These are phyloP conservation scores for Drosophila leontia DNA, from an alignment of 1,140 invertebrate genomes.

Conservation along the genomic window DNA sequence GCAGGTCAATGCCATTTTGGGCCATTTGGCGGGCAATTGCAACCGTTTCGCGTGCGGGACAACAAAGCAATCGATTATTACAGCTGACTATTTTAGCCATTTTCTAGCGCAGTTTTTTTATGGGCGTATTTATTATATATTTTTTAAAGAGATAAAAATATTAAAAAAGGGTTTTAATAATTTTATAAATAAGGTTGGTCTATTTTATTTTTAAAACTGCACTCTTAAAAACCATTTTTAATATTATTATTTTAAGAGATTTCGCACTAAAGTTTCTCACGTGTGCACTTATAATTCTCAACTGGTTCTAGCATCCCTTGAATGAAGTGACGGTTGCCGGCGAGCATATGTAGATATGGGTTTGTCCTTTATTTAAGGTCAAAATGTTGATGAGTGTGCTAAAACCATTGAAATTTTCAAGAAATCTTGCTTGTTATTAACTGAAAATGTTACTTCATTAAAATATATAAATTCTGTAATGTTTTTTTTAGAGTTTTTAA, in stretches of 20 bases:
- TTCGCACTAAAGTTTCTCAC: too few relatives aligned
- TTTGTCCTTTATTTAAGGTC: too few relatives aligned
- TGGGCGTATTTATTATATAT: background rate
- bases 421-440: background rate
- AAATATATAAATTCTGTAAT: background rate
- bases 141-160: background rate
- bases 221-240: too few relatives aligned
- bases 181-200: too few relatives aligned
- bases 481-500: too few relatives aligned
- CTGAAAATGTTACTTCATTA: background rate
- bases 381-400: too few relatives aligned
- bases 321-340: too few relatives aligned
- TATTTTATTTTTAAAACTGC: too few relatives aligned
- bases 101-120: constrained; percentile 1
- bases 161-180: background rate
- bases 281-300: too few relatives aligned
- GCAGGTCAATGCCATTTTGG: constrained; percentile 74
- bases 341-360: too few relatives aligned
- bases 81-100: background rate
- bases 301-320: too few relatives aligned
- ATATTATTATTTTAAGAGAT: background rate
- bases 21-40: constrained; percentile 60
- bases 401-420: background rate
- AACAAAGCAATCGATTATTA: constrained; percentile 24
- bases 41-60: constrained; percentile 50